Evolutionary conservation across 1,140 invertebrate species (phyloP), one percentile per base, ranked within the genome.

Genomic region (Myzus persicae): DNA sequence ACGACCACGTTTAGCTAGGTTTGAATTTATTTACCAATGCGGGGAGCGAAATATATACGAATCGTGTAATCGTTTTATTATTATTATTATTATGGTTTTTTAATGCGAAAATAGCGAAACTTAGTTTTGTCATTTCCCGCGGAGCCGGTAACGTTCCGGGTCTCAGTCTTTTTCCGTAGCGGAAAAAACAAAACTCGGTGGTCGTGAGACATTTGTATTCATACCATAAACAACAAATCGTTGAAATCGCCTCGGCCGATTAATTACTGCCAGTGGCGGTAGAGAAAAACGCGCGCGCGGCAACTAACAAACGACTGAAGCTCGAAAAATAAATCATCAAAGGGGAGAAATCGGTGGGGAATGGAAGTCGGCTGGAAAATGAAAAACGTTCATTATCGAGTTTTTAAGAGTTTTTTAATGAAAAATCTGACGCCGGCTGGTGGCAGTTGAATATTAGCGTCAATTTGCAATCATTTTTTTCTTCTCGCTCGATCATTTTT

Each of bases 371-470:
- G 38, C 51, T 90, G 88, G 38, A 90, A 90, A 90, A 90, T 90
- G 88, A 18, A 59, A 90, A 59, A 90, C 88, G 88, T 59, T 90
- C 88, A 59, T 90, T 90, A 90, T 89, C 87, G 87, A 59, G 88
- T 90, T 90, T 90, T 90, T 90, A 90, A 90, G 88, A 51, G 46
- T 59, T 90, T 90, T 90, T 90, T 54, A 90, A 59, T 90, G 88
- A 90, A 90, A 90, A 90, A 90, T 90, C 88, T 89, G 87, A 54
- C 87, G 87, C 48, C 87, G 46, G 14, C 36, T 22, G 87, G 46
- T 40, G 24, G 42, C n/a, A 36, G 44, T 46, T 48, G 31, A 36
- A 48, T 24, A 90, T 59, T 59, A 90, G 38, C 38, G 88, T 90
- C 88, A 59, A 90, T 90, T 90, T 31, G 51, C 51, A 40, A 90